Base-by-base conservation (phyloP, 2,113 vertebrate genomes). In the Neolamprologus brichardi region DNA sequence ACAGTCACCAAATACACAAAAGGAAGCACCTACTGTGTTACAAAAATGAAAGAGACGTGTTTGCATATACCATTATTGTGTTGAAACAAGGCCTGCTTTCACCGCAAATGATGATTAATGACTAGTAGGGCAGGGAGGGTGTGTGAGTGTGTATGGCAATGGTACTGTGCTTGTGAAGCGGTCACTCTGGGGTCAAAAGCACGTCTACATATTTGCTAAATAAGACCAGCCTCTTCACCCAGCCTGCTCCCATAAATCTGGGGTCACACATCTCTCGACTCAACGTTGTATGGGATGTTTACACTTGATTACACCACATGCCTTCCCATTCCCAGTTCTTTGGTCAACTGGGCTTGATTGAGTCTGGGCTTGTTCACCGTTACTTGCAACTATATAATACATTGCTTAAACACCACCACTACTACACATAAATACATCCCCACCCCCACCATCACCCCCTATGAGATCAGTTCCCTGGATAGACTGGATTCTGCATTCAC, bases 161-260 rank as follows among this genome's bases (percentile, higher is more conserved):
- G 81, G 88, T 84, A 84, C 87, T 84, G 77, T 56, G 64, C 80
- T 81, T 49, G 62, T 83, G 87, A 88, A 83, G 87, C 51, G 87
- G 91, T 96, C 92, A 91, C 90, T 85, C 53, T 58, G 82, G 89
- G 94, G 95, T 96, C 95, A 96, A 93, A 96, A 94, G 93, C 91
- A 93, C 90, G 86, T 94, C 89, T 93, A 88, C 90, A 93, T 95
- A 93, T 95, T 96, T 95, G 88, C 91, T 94, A 96, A 96, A 95
- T 93, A 95, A 94, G 89, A 90, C 91, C 77, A 64, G 56, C 83
- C 79, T 49, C 87, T 67, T 62, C 51, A 58, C 60, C 37, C 83
- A 44, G 25, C 82, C 89, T 56, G 90, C 94, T 92, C 91, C 89
- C 90, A 95, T 92, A 95, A 94, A 93, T 93, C 90, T 34, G 83